These are phyloP conservation scores for Chrysogorgia sp. DNA, from an alignment of 92 coral and sea anemone species.

Conservation along the genomic window DNA sequence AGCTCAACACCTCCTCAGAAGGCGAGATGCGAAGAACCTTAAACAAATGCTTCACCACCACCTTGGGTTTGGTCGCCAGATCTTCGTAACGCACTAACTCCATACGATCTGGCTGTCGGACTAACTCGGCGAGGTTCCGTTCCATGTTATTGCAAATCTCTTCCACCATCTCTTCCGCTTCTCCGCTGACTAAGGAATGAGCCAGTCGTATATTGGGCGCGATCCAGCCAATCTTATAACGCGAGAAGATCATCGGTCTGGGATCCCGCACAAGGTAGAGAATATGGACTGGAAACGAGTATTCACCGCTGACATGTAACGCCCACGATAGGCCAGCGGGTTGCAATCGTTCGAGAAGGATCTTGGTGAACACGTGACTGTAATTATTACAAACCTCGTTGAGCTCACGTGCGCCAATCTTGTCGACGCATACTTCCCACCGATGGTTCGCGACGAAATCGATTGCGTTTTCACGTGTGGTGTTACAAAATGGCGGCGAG, in stretches of 20 bases:
- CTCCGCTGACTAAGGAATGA: constrained; percentile 11
- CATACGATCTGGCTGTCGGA: neutral
- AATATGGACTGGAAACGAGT: constrained; percentile 53
- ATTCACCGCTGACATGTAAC: neutral
- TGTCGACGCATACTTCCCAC: constrained; percentile 43
- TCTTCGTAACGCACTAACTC: constrained; percentile 41
- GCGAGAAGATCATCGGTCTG: constrained; percentile 74
- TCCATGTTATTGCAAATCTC: constrained; percentile 8
- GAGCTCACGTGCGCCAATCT: constrained; percentile 53
- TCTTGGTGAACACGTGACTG: constrained; percentile 60
- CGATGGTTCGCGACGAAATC: constrained; percentile 2
- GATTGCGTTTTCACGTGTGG: constrained; percentile 28
- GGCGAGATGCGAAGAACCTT: constrained; percentile 6
- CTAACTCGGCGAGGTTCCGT: constrained; percentile 9
- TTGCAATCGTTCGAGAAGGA: constrained; percentile 69
- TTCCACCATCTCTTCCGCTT: constrained; percentile 2
- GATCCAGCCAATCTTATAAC: constrained; percentile 75
- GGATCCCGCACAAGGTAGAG: constrained; percentile 90
- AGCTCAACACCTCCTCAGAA: constrained; percentile 23
- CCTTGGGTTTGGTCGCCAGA: constrained; percentile 18
- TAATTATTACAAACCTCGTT: constrained; percentile 63
- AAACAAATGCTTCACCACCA: constrained; percentile 9
- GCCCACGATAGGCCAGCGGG: constrained; percentile 39
- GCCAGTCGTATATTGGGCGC: neutral
- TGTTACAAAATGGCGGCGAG: constrained; percentile 67